These are phyloP conservation scores for Enteromius afrohamiltoni DNA, from an alignment of 2,797 vertebrate genomes.

Conservation along the genomic window DNA sequence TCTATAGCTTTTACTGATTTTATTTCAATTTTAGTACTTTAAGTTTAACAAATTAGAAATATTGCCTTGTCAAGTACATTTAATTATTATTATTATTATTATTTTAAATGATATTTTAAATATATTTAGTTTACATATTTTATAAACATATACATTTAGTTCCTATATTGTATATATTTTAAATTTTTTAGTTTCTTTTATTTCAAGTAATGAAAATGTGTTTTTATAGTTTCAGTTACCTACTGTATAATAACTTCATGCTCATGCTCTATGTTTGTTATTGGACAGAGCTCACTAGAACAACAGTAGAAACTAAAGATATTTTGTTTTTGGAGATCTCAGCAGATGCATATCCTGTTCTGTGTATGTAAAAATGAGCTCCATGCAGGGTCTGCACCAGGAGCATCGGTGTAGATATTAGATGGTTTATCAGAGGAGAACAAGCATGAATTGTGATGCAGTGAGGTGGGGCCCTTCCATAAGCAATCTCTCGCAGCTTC, in stretches of 20 bases:
- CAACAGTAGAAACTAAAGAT: no score
- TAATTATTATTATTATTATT: no score
- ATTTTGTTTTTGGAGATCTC: not conserved
- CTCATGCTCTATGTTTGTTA: no score
- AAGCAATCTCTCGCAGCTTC: conserved; percentile 45
- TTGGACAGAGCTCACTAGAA: no score
- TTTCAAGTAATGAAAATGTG: not conserved
- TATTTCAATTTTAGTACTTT: not conserved
- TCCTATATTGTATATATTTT: no score
- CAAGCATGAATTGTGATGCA: conserved; percentile 31
- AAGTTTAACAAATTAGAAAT: not conserved
- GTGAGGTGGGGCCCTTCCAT: conserved; percentile 40
- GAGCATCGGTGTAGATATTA: conserved; percentile 32
- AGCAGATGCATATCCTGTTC: not conserved
- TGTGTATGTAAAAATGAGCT: not conserved
- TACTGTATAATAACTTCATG: no score
- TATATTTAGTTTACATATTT: no score
- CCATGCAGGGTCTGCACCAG: conserved; percentile 47
- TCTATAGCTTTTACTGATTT: not conserved
- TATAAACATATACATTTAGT: no score
- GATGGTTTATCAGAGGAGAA: conserved; percentile 49
- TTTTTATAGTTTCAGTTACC: not conserved
- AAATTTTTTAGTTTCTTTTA: not conserved
- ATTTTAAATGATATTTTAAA: no score
- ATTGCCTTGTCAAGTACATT: not conserved